Base-by-base conservation (phyloP, 2,113 vertebrate genomes). In the Morone saxatilis region DNA sequence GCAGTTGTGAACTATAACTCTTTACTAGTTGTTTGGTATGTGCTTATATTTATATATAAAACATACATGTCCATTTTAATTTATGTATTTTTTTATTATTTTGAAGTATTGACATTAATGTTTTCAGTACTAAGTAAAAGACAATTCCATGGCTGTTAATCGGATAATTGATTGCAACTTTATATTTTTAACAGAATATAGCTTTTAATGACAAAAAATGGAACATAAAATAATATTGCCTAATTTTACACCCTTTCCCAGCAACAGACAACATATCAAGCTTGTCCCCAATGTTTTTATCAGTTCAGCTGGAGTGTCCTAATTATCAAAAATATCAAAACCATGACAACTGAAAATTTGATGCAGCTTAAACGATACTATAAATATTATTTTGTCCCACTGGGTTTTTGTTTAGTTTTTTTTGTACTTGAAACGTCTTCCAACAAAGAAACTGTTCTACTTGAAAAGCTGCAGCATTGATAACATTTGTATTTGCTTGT, bases 401-500 rank as follows among this genome's bases (percentile, higher is more conserved):
- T 51, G 47, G 48, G 22, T 7, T 69, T 51, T 31, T 31, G 31
- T 31, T 31, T 31, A 31, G 31, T 31, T 31, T 31, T 31, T 31
- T 31, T 31, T 31, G 3, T 67, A 53, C 48, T 45, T 71, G 53
- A 2, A 75, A 76, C 0, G 0, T 85, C 75, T 77, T 70, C 45
- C 62, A 80, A 68, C 41, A 77, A 79, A 72, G 38, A 61, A 36
- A 14, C 60, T 31, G 65, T 61, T 84, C 68, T 48, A 48, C 71
- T 70, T 57, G 20, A 54, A 57, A 70, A 77, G 68, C 83, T 69
- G 72, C 76, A 63, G 48, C 25, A 53, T 63, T 4, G 7, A 50
- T 69, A 81, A 61, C 41, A 68, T 84, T 86, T 84, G 20, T 4
- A 31, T 31, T 31, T 57, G 67, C 45, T 77, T 81, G 45, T 72